Evolutionary conservation across 2,113 vertebrate genomes (phyloP).

Genomic region (crab-eating macaque (Macaca fascicularis)): DNA sequence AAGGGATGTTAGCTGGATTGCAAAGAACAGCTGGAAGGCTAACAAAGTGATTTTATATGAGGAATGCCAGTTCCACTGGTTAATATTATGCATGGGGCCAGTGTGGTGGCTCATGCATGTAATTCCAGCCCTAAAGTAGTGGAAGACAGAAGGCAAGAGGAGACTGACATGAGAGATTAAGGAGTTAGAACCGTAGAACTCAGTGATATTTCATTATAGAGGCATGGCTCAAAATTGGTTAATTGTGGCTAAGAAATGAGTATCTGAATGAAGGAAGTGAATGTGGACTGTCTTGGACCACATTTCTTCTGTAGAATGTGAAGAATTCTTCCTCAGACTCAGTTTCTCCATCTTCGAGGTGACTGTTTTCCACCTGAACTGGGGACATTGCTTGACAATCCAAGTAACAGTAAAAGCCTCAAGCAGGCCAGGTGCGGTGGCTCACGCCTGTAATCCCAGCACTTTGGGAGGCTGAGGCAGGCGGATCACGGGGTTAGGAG

Average conservation of each 20-base stretch:
- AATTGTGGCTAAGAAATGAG: not conserved
- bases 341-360: not conserved
- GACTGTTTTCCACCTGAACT: not conserved
- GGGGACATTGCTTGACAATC: not conserved
- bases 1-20: not conserved
- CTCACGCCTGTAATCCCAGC: no score
- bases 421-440: not conserved
- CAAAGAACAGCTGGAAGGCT: not conserved
- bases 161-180: not conserved
- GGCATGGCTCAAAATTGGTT: no score
- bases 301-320: not conserved
- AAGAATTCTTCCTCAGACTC: slow-evolving; percentile 1
- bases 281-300: not conserved
- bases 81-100: no score
- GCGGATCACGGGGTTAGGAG: no score
- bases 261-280: not conserved
- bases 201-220: not conserved
- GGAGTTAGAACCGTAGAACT: not conserved
- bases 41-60: not conserved
- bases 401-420: not conserved
- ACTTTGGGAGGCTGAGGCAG: no score
- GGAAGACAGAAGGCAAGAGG: not conserved
- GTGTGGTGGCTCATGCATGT: not conserved
- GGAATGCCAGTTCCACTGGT: not conserved
- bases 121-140: not conserved